Percentiles rank a stretch among this genome's conserved stretches.
Evolutionary conservation across 2,113 vertebrate genomes (phyloP).

Genomic region (Myotis yumanensis): DNA sequence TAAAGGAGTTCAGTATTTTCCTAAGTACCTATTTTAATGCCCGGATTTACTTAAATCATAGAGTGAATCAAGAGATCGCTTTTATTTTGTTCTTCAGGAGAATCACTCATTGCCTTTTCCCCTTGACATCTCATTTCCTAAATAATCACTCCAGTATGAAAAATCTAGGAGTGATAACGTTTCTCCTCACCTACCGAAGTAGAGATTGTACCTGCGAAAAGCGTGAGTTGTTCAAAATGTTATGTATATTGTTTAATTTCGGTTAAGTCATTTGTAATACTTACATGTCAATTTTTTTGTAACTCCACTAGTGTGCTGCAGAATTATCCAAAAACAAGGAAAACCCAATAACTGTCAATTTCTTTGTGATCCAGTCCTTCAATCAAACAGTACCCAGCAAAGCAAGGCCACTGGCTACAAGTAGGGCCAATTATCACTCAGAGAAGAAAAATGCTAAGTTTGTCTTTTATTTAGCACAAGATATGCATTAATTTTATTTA

Average conservation of each 20-base stretch:
- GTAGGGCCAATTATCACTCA: not conserved
- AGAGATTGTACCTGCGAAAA: not conserved
- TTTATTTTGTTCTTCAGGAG: not conserved
- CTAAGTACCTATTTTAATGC: not conserved
- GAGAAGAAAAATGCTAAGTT: not conserved
- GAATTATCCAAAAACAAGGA: not conserved
- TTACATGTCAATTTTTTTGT: not conserved
- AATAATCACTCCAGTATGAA: not conserved
- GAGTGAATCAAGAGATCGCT: not conserved
- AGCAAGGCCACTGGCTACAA: not conserved
- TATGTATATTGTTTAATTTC: not conserved
- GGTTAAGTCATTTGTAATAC: not conserved
- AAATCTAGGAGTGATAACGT: not conserved
- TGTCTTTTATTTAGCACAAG: conserved; percentile 16
- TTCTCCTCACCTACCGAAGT: not conserved
- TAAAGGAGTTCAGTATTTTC: not conserved
- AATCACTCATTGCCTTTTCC: not conserved
- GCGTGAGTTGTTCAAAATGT: not conserved
- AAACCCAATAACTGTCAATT: not conserved
- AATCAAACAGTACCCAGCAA: not conserved
- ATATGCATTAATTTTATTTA: not conserved
- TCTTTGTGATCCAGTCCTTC: not conserved
- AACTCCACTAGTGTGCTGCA: not conserved
- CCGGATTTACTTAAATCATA: not conserved
- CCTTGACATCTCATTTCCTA: not conserved